Evolutionary conservation across 2,113 vertebrate species (phyloP).

Genomic region (Sterrhoptilus dennistouni): DNA sequence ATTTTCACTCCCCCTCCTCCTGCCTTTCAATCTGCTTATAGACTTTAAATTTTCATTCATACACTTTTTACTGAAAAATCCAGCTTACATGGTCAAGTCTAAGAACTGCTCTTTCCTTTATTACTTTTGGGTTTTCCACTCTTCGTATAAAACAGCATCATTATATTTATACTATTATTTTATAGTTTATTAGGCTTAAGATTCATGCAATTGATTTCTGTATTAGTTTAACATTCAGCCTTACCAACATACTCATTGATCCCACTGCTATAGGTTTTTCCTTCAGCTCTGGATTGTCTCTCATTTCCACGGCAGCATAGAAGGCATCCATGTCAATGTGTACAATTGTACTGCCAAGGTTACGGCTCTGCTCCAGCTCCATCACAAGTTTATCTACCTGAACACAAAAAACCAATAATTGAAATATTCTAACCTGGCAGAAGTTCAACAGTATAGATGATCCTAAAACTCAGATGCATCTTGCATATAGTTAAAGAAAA

Average conservation of each 20-base stretch:
- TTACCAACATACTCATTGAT: slow-evolving; percentile 94
- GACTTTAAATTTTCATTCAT: not conserved
- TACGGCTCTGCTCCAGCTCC: slow-evolving; percentile 83
- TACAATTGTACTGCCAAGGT: slow-evolving; percentile 86
- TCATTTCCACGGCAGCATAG: slow-evolving; percentile 97
- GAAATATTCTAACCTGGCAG: not conserved
- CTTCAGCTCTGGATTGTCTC: slow-evolving; percentile 89
- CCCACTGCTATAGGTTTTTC: slow-evolving; percentile 94
- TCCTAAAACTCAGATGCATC: not conserved
- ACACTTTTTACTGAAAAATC: not conserved
- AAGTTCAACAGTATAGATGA: not conserved
- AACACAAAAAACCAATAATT: not conserved
- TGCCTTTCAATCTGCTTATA: not conserved
- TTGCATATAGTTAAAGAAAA: not conserved
- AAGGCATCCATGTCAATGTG: slow-evolving; percentile 99
- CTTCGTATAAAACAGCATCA: not conserved
- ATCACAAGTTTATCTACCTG: slow-evolving; percentile 83
- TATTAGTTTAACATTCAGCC: not conserved
- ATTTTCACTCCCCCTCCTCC: not conserved
- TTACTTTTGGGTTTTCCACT: not conserved
- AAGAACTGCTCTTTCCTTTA: not conserved
- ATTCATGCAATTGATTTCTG: not conserved
- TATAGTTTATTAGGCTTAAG: not conserved
- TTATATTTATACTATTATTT: not conserved
- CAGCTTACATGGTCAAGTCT: not conserved